Evolutionary conservation across 92 coral and sea anemone genomes (phyloP).

Genomic region (Phenganax marumi): DNA sequence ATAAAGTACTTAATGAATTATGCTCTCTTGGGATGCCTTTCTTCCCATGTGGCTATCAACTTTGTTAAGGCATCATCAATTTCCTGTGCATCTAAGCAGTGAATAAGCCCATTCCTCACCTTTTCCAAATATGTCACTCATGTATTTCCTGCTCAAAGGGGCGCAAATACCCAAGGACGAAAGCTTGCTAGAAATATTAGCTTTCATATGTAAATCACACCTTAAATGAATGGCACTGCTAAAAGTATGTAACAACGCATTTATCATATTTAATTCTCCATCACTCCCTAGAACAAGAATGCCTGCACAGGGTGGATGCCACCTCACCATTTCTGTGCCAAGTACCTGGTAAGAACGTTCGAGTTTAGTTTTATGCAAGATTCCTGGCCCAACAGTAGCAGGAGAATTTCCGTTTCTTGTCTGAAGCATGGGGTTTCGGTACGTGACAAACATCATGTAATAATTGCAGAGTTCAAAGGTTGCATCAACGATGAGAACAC

Average conservation of each 20-base stretch:
- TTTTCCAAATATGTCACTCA: conserved; percentile 50
- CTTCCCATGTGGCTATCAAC: conserved; percentile 40
- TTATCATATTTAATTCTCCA: conserved; percentile 19
- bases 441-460: conserved; percentile 39
- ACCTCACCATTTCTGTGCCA: conserved; percentile 30
- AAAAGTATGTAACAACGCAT: conserved; percentile 25
- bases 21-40: conserved; percentile 38
- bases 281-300: conserved; percentile 30
- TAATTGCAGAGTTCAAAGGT: conserved; percentile 45
- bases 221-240: conserved; percentile 38
- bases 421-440: conserved; percentile 41
- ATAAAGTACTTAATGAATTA: conserved; percentile 21
- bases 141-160: conserved; percentile 34
- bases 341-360: not conserved
- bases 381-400: conserved; percentile 31
- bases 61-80: conserved; percentile 31
- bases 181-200: conserved; percentile 31
- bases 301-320: conserved; percentile 42
- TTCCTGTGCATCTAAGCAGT: conserved; percentile 29
- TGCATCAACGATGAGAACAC: conserved; percentile 44
- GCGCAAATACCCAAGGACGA: conserved; percentile 3
- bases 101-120: conserved; percentile 45
- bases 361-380: conserved; percentile 25
- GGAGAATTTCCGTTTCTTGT: conserved; percentile 38
- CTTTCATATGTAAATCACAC: conserved; percentile 52